Evolutionary conservation across 1,140 invertebrate species (phyloP), one percentile per base, ranked within the genome.

Genomic region (Charaxes varanes): DNA sequence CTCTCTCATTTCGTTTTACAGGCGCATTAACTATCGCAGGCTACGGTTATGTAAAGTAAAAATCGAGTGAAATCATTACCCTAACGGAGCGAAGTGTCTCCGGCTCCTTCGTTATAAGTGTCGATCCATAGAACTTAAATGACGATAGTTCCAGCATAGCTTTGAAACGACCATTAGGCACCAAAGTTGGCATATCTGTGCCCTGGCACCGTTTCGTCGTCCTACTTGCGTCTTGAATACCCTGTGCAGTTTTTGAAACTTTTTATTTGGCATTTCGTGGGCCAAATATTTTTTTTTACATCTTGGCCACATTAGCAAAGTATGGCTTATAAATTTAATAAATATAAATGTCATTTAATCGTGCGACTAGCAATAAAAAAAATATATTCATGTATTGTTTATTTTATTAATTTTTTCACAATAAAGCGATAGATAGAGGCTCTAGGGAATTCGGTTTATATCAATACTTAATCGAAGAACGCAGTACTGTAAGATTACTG

Each of bases 131-230:
- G 31, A 46, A 47, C 31, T 40, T 35, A 47, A 47, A 53, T 49
- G 51, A 58, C 46, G 41, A 47, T 46, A 52, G 33, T 45, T 40
- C 22, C 38, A 54, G 22, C 44, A 32, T 40, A 45, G 50, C 36
- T 47, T 43, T 41, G 35, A 33, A 38, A 52, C 31, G 38, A 12
- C 48, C 48, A 58, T 58, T 54, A 54, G 37, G 36, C 24, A 30
- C 37, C 23, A 28, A 60, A 61, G 51, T 64, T 58, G 27, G 46
- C 30, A 41, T 44, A 57, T 62, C 48, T 44, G 56, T 57, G 48
- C 43, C 40, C 41, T 35, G 32, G 17, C 42, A 55, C 44, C 35
- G 48, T 56, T 54, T 50, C 34, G 35, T 27, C 36, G 35, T 49
- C 46, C 59, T 58, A 26, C 33, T 23, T 34, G 14, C 35, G 19